Percentiles rank a stretch among this genome's conserved stretches.
phyloP scores from a whole-genome alignment of 2,113 vertebrate species.

The Bagarius yarrelli region DNA sequence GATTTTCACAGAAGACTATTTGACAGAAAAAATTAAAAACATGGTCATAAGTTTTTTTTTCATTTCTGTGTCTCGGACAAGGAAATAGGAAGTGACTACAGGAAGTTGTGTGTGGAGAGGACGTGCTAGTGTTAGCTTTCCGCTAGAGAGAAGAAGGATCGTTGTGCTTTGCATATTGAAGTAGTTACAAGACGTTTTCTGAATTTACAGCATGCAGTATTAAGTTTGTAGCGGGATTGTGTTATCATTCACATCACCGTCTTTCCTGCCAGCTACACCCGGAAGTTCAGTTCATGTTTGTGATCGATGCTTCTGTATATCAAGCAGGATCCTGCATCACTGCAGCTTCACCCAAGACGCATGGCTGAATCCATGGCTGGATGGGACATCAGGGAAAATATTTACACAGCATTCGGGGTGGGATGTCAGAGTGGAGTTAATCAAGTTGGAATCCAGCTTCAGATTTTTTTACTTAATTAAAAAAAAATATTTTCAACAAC shows the following conservation, averaged over 20 bases:
- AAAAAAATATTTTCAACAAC: no score
- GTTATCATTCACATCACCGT: background rate
- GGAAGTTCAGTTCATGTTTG: background rate
- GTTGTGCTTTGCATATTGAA: no score
- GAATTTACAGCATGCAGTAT: no score
- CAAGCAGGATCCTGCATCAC: background rate
- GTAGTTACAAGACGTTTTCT: no score
- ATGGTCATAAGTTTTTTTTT: background rate
- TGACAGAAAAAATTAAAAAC: background rate
- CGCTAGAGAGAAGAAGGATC: background rate
- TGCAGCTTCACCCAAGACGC: background rate
- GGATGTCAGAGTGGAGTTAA: no score
- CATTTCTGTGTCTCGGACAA: background rate
- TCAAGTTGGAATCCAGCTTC: no score
- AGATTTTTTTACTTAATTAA: no score
- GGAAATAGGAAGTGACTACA: background rate
- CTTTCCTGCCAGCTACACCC: background rate
- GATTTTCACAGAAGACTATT: background rate
- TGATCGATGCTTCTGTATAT: no score
- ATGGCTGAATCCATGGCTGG: no score
- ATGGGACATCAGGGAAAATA: no score
- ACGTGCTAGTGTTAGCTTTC: background rate
- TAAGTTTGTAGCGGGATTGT: no score
- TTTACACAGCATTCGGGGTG: no score
- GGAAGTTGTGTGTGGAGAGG: background rate